A percentile compares a stretch with the other conserved stretches of the same genome.
phyloP scores from a whole-genome alignment of 2,888 invertebrate species.

The Thecocarcelia acutangulata region DNA sequence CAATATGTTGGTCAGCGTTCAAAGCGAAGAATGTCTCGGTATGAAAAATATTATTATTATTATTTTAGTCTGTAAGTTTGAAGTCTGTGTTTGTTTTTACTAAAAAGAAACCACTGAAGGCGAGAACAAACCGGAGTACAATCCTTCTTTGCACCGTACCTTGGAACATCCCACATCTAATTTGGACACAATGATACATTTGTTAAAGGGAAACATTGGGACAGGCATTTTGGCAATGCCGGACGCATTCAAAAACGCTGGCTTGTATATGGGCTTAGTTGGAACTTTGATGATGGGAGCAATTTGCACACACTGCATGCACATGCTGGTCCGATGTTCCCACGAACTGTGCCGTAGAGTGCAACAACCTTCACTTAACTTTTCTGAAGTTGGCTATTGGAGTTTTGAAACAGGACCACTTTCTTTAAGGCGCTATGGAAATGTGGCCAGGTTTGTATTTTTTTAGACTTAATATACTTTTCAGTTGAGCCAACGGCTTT shows the following conservation, averaged over 20 bases:
- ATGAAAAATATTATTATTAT: slow-evolving; percentile 46
- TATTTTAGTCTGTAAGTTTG: too few species aligned
- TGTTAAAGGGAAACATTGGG: slow-evolving; percentile 89
- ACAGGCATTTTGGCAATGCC: slow-evolving; percentile 99
- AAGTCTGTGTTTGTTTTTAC: too few species aligned
- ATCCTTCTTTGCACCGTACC: slow-evolving; percentile 86
- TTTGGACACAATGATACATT: slow-evolving; percentile 88
- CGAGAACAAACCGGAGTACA: slow-evolving; percentile 78
- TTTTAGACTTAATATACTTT: not conserved
- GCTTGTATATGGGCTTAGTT: slow-evolving; percentile 91
- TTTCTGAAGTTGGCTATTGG: slow-evolving; percentile 90
- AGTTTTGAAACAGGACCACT: slow-evolving; percentile 89
- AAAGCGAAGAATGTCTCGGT: slow-evolving; percentile 79
- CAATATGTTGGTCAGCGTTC: slow-evolving; percentile 80
- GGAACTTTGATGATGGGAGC: slow-evolving; percentile 91
- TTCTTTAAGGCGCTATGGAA: slow-evolving; percentile 82
- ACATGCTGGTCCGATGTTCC: slow-evolving; percentile 88
- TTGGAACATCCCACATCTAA: slow-evolving; percentile 91
- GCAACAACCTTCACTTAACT: slow-evolving; percentile 87
- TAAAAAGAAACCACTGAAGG: slow-evolving; percentile 71
- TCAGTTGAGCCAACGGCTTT: too few species aligned
- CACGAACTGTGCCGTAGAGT: slow-evolving; percentile 88
- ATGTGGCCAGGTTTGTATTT: slow-evolving; percentile 74
- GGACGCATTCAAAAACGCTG: slow-evolving; percentile 95
- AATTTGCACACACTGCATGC: slow-evolving; percentile 97